Conservation (phyloP, 2,797 vertebrate genomes). For the Chrysocyon brachyurus region DNA sequence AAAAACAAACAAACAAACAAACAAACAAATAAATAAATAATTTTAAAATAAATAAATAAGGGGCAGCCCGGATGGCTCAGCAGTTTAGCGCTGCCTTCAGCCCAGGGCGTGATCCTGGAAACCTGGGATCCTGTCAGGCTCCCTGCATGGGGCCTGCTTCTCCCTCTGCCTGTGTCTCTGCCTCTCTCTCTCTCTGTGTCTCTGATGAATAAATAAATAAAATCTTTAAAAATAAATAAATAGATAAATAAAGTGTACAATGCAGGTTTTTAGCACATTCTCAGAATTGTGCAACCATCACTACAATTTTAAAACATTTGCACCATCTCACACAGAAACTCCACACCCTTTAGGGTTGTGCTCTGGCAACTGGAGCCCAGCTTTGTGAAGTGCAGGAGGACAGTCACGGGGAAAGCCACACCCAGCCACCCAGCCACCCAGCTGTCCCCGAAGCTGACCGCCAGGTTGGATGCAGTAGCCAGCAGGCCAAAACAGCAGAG, state of each 20-base stretch:
- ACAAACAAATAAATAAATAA: too few species aligned
- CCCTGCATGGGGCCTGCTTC: neutral
- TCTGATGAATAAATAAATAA: neutral
- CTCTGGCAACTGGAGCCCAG: neutral
- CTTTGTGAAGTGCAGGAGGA: fast-evolving
- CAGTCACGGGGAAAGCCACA: neutral
- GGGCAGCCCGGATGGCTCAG: too few species aligned
- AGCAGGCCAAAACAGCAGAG: neutral
- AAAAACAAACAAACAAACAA: too few species aligned
- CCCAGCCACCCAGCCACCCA: neutral
- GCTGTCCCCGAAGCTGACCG: neutral
- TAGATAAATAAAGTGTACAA: neutral
- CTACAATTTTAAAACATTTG: neutral
- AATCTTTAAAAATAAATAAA: neutral
- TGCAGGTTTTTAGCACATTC: neutral
- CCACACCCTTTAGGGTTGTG: neutral
- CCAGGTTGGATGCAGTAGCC: neutral
- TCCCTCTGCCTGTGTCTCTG: neutral
- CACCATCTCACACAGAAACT: neutral
- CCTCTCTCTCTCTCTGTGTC: neutral
- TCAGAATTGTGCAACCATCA: fast-evolving
- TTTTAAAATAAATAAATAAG: too few species aligned
- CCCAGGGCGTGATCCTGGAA: neutral
- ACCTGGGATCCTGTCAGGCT: neutral
- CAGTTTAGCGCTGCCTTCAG: too few species aligned